Evolutionary conservation across 2,113 vertebrate species (phyloP), one percentile per base, ranked within the genome.

Genomic region (Trichechus manatus): DNA sequence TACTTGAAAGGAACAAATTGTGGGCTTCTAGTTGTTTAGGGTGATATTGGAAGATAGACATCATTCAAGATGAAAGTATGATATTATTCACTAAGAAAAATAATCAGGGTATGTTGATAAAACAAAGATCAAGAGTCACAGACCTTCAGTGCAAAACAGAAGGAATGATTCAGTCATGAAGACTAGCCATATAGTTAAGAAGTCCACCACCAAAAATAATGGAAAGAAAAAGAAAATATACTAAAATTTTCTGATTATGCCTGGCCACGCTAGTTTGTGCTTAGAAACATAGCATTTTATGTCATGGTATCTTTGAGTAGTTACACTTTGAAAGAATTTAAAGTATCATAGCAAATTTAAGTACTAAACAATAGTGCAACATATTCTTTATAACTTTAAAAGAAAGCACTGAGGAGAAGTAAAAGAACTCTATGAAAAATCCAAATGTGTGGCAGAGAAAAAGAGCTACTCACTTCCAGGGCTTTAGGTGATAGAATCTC

Each of bases 311-410:
- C 33, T 87, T 59, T 84, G 31, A 89, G 5, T 25, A 64, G 64
- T 86, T 87, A 75, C 50, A 83, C 64, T 77, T 2, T 87, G 8
- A 80, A 95, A 9, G 22, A 72, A 92, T 87, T 92, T 25, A 92
- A 94, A 93, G 77, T 81, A 89, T 23, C 83, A 1, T 39, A 87
- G 39, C 8, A 89, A 93, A 95, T 93, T 88, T 25, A 90, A 91
- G 42, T 66, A 74, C 5, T 74, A 31, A 95, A 75, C 31, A 93
- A 66, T 47, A 93, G 31, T 39, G 31, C 13, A 89, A 22, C 25
- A 68, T 80, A 47, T 81, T 78, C 44, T 84, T 97, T 93, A 44
- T 72, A 29, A 47, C 22, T 59, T 92, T 96, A 53, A 94, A 86
- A 56, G 66, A 78, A 84, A 94, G 20, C 11, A 82, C 7, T 75